Percentiles rank a stretch among this genome's conserved stretches.
phyloP scores from a whole-genome alignment of 2,797 vertebrate species.

The Siniperca scherzeri region DNA sequence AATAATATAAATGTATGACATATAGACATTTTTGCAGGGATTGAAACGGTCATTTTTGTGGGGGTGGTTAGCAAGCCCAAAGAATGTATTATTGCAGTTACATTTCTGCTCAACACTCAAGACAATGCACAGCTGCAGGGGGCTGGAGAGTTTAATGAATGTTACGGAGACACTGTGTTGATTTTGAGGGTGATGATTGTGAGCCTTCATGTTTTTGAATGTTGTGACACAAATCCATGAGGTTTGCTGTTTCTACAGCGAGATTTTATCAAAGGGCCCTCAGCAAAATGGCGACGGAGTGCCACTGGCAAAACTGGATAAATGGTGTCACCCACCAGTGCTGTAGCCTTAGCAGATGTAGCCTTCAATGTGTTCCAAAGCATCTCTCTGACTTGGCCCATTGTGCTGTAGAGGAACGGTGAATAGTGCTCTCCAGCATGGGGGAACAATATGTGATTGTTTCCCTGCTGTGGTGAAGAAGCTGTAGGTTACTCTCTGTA shows the following conservation, averaged over 20 bases:
- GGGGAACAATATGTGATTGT: slow-evolving; percentile 86
- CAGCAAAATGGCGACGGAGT: slow-evolving; percentile 71
- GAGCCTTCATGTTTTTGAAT: slow-evolving; percentile 18
- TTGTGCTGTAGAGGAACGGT: slow-evolving; percentile 81
- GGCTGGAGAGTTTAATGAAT: slow-evolving; percentile 17
- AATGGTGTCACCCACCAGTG: slow-evolving; percentile 77
- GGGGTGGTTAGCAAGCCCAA: background rate
- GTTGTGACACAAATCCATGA: slow-evolving; percentile 23
- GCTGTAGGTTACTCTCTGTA: slow-evolving; percentile 84
- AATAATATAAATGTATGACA: slow-evolving; percentile 1
- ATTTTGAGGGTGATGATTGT: slow-evolving; percentile 33
- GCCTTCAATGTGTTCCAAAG: slow-evolving; percentile 68
- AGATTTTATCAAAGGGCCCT: slow-evolving; percentile 55
- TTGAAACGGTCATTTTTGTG: slow-evolving; percentile 4
- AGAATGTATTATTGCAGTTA: slow-evolving; percentile 8
- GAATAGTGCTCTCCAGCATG: slow-evolving; percentile 82
- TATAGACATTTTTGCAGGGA: background rate
- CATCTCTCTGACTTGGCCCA: slow-evolving; percentile 78
- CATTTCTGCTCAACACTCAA: background rate
- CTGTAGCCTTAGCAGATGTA: slow-evolving; percentile 70
- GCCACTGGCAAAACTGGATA: slow-evolving; percentile 63
- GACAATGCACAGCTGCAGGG: slow-evolving; percentile 27
- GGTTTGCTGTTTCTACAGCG: slow-evolving; percentile 11
- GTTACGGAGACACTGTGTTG: slow-evolving; percentile 3
- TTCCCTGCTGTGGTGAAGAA: slow-evolving; percentile 77